These are phyloP conservation scores for Brachyptera risi DNA, from an alignment of 2,888 invertebrate species.

Conservation along the genomic window DNA sequence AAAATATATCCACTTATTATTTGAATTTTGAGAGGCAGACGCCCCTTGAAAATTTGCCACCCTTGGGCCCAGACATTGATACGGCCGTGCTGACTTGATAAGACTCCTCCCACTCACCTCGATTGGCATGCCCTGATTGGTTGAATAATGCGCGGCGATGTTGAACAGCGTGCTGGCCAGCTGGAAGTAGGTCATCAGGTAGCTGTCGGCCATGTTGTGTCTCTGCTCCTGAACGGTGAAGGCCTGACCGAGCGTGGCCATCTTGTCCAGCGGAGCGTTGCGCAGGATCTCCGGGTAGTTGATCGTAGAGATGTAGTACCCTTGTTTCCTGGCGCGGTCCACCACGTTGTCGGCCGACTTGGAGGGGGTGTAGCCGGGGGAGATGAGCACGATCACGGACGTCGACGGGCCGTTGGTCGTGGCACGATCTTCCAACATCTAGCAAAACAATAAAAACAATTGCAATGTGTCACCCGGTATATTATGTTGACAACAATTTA, in stretches of 20 bases:
- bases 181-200: conserved; percentile 52
- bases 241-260: conserved; percentile 47
- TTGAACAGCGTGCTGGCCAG: conserved; percentile 49
- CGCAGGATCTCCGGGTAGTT: conserved; percentile 51
- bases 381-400: conserved; percentile 53
- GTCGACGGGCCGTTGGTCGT: conserved; percentile 48
- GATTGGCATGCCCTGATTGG: conserved; percentile 48
- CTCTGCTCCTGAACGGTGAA: conserved; percentile 53
- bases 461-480: no score
- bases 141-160: conserved; percentile 48
- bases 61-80: no score
- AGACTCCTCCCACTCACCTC: no score
- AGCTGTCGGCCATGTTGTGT: conserved; percentile 50
- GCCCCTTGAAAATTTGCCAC: not conserved
- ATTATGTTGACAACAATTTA: no score
- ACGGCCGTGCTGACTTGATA: no score
- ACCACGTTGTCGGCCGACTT: conserved; percentile 45
- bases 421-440: conserved; percentile 49
- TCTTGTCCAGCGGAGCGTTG: conserved; percentile 45
- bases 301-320: conserved; percentile 51
- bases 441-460: conserved; percentile 30
- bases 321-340: conserved; percentile 45
- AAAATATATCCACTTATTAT: no score
- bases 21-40: not conserved
- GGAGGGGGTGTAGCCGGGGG: conserved; percentile 51